Evolutionary conservation across 2,888 invertebrate species (phyloP).

Genomic region (Didymodactylos carnosus): DNA sequence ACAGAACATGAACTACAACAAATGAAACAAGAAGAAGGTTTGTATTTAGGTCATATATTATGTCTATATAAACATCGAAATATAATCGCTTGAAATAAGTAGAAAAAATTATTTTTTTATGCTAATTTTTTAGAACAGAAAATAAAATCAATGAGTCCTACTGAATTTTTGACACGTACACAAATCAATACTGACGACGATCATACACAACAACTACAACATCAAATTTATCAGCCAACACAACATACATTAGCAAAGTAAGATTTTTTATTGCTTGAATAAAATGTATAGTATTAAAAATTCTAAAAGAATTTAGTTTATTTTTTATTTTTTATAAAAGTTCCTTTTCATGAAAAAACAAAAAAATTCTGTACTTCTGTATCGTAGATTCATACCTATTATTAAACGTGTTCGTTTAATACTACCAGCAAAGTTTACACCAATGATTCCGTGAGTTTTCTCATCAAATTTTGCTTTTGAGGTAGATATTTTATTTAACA

Average conservation of each 20-base stretch:
- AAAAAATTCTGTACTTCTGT: neutral
- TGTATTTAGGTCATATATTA: too few species aligned
- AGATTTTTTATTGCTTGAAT: neutral
- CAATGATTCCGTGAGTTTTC: too few species aligned
- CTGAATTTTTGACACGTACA: neutral
- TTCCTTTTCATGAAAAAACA: neutral
- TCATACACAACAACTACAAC: neutral
- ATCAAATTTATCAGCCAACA: too few species aligned
- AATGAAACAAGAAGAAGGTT: constrained; percentile 13
- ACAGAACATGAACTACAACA: constrained; percentile 11
- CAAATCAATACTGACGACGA: neutral
- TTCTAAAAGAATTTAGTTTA: too few species aligned
- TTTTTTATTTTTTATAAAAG: neutral
- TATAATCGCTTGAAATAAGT: neutral
- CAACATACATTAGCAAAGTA: neutral
- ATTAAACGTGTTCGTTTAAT: neutral
- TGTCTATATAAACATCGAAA: too few species aligned
- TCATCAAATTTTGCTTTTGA: too few species aligned
- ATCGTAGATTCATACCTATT: neutral
- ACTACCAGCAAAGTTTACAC: neutral
- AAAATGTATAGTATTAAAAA: too few species aligned
- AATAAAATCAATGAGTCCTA: neutral
- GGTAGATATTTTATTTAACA: too few species aligned
- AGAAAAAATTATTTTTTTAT: neutral
- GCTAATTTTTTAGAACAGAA: neutral